Evolutionary conservation across 2,888 invertebrate species (phyloP), one percentile per base, ranked within the genome.

Genomic region (Galerucella nymphaeae): DNA sequence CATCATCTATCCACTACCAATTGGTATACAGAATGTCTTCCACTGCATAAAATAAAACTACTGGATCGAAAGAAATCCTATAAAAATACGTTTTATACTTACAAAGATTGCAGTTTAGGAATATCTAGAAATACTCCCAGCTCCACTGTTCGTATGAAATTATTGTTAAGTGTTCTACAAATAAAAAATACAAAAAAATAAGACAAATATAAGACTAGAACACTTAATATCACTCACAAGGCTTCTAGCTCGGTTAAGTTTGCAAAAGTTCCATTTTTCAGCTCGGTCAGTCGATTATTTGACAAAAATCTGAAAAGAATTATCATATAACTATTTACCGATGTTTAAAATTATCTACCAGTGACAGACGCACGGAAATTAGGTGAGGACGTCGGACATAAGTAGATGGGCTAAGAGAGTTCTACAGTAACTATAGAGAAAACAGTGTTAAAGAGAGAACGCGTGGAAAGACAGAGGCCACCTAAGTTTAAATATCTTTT

Each of bases 101-200:
- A 86, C 83, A 89, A 78, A 6, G 88, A 88, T 65, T 84, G 87
- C 66, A 89, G 81, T 78, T 86, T 87, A 45, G 83, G 83, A 53
- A 88, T 81, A 73, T 88, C 87, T 67, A 80, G 16, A 81, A 81
- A 89, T 86, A 63, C 88, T 83, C 66, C 85, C 81, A 83, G 70
- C 72, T 88, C 88, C 76, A 89, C 86, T 16, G 80, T 77, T 58
- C 80, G 79, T 73, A 89, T 84, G 71, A 80, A 80, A 78, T 89
- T 89, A 73, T 87, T 86, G 79, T 88, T 87, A 69, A 89, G 80
- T 72, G 88, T 88, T 61, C 90, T 86, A 78, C 66, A 81, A 82
- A 74, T 73, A 62, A 10, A 16, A 58, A 13, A n/a, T 16, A 2
- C 1, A n/a, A 57, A 53, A 0, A 53, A n/a, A 18, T 16, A 53